Conservation (phyloP, 53 echinoderm and acorn worm genomes). For the Henricia sp. region DNA sequence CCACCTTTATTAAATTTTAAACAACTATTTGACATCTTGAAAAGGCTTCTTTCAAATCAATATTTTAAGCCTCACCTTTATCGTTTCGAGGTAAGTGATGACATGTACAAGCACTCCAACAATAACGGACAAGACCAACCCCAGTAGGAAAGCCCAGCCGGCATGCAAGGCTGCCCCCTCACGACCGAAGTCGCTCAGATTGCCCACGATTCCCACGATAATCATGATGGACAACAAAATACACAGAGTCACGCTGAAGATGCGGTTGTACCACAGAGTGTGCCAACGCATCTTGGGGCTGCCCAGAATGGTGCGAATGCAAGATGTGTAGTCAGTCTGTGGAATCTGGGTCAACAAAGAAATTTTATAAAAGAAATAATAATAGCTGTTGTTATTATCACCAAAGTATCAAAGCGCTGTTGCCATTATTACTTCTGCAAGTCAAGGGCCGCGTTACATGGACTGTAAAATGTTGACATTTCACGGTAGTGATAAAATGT, state of each 20-base stretch:
- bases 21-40: no score
- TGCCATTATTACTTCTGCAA: no score
- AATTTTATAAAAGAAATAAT: neutral
- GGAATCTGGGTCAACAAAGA: conserved; percentile 82
- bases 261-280: conserved; percentile 92
- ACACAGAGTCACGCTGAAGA: conserved; percentile 73
- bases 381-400: no score
- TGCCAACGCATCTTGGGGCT: conserved; percentile 95
- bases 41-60: no score
- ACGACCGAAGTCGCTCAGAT: conserved; percentile 74
- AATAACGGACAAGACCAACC: conserved; percentile 69
- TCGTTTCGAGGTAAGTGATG: conserved; percentile 80
- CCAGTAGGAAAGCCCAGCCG: conserved; percentile 72
- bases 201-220: conserved; percentile 79
- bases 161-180: conserved; percentile 57
- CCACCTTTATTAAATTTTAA: no score
- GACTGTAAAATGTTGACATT: no score
- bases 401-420: no score
- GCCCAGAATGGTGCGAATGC: conserved; percentile 72
- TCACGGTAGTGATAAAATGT: no score
- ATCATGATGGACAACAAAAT: conserved; percentile 75
- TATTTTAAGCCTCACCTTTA: conserved; percentile 85
- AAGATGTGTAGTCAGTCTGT: conserved; percentile 86
- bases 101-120: conserved; percentile 75
- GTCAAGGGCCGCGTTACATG: no score